A percentile compares a stretch with the other conserved stretches of the same genome.
Conservation (phyloP, 2,113 vertebrate genomes). For the Corydoras sp. region DNA sequence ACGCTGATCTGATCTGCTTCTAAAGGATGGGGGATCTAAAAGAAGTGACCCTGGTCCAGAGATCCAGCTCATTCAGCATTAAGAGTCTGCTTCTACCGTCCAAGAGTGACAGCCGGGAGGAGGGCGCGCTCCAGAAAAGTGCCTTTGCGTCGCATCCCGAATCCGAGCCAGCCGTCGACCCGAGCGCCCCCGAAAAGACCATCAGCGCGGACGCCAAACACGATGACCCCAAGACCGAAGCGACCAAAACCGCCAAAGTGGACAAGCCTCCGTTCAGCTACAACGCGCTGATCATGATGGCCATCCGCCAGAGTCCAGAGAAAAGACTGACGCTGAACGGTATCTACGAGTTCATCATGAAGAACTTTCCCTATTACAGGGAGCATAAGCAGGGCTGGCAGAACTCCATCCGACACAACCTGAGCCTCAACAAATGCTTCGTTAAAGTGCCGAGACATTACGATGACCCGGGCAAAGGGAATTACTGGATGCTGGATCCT, state of each 20-base stretch:
- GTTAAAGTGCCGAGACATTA: slow-evolving; percentile 75
- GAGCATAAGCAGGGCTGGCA: slow-evolving; percentile 58
- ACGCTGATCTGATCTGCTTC: background rate
- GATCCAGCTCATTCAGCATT: slow-evolving; percentile 72
- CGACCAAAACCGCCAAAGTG: slow-evolving; percentile 57
- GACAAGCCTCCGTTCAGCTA: slow-evolving; percentile 47
- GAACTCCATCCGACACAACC: no score
- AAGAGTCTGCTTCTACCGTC: slow-evolving; percentile 72
- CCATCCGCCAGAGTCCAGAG: slow-evolving; percentile 72
- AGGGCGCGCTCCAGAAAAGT: slow-evolving; percentile 39
- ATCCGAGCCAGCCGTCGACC: slow-evolving; percentile 53
- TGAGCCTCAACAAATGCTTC: slow-evolving; percentile 74
- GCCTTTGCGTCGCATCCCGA: slow-evolving; percentile 54
- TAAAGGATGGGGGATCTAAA: slow-evolving; percentile 66
- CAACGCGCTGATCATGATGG: slow-evolving; percentile 78
- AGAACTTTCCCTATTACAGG: slow-evolving; percentile 75
- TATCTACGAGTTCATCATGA: slow-evolving; percentile 78
- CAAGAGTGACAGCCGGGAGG: slow-evolving; percentile 54
- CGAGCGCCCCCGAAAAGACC: slow-evolving; percentile 46
- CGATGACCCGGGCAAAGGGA: slow-evolving; percentile 74
- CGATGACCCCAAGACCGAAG: no score
- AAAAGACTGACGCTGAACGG: slow-evolving; percentile 48
- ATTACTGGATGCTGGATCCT: slow-evolving; percentile 50
- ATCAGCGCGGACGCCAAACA: slow-evolving; percentile 53
- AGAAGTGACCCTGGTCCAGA: slow-evolving; percentile 59